A percentile compares a stretch with the other conserved stretches of the same genome.
Conservation (phyloP, 2,888 invertebrate genomes). For the Drosophila mimetica region DNA sequence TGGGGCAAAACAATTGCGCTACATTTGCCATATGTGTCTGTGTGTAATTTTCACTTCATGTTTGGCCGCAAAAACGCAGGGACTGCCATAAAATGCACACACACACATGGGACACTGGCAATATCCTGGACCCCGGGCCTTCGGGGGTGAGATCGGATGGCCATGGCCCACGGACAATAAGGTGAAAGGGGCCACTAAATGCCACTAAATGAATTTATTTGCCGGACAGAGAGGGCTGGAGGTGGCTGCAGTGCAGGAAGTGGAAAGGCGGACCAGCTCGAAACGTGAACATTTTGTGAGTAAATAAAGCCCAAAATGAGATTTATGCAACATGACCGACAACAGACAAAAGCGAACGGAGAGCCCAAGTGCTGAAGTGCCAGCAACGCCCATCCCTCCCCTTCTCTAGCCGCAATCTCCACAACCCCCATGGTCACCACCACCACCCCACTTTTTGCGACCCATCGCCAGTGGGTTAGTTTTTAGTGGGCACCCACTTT, state of each 20-base stretch:
- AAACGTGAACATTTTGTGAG: constrained; percentile 74
- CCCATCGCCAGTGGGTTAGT: constrained; percentile 67
- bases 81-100: constrained; percentile 79
- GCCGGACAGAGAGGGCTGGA: constrained; percentile 28
- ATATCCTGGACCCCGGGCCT: constrained; percentile 16
- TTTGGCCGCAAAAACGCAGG: constrained; percentile 78
- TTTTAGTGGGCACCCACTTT: constrained; percentile 77
- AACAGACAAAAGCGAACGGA: constrained; percentile 56
- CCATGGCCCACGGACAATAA: constrained; percentile 68
- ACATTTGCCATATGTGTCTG: constrained; percentile 58
- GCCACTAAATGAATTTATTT: constrained; percentile 82
- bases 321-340: constrained; percentile 81
- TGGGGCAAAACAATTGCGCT: constrained; percentile 72
- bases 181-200: constrained; percentile 81
- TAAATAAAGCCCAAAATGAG: constrained; percentile 82
- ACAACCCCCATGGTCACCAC: not conserved
- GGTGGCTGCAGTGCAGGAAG: constrained; percentile 13
- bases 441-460: constrained; percentile 1
- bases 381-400: constrained; percentile 22
- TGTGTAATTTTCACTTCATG: constrained; percentile 79
- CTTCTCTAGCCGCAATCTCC: constrained; percentile 44
- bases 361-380: constrained; percentile 78
- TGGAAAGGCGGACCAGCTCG: constrained; percentile 18
- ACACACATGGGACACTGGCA: constrained; percentile 32
- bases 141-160: constrained; percentile 34